Conservation (phyloP, 1,140 invertebrate genomes). For the Lordiphosa clarofinis region DNA sequence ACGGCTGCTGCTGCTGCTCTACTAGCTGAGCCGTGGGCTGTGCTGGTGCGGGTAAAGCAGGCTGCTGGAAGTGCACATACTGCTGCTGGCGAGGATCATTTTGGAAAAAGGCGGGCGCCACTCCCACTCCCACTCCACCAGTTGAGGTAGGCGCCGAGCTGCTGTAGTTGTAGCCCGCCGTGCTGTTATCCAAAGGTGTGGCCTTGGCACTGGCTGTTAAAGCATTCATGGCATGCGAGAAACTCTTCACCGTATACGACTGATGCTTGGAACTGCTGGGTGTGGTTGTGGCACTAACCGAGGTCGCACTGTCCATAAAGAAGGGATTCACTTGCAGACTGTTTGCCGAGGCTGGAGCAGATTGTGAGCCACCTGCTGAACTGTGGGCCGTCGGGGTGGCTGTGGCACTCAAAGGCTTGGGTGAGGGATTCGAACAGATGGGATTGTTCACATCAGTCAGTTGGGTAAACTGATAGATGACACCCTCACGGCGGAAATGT, state of each 20-base stretch:
- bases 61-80: slow-evolving; percentile 71
- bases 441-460: slow-evolving; percentile 83
- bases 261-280: slow-evolving; percentile 71
- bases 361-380: slow-evolving; percentile 46
- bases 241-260: slow-evolving; percentile 74
- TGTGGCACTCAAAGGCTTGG: slow-evolving; percentile 58
- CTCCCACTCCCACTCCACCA: slow-evolving; percentile 12
- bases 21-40: slow-evolving; percentile 42
- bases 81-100: slow-evolving; percentile 53
- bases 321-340: slow-evolving; percentile 75
- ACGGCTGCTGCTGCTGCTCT: slow-evolving; percentile 56
- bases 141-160: slow-evolving; percentile 65
- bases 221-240: slow-evolving; percentile 76
- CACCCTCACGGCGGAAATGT: slow-evolving; percentile 97
- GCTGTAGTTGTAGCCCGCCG: slow-evolving; percentile 59
- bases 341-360: slow-evolving; percentile 71
- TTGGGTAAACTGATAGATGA: slow-evolving; percentile 93
- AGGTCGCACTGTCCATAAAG: slow-evolving; percentile 59
- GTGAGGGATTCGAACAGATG: slow-evolving; percentile 78
- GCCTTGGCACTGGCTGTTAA: slow-evolving; percentile 66
- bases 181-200: slow-evolving; percentile 27
- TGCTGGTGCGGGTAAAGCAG: slow-evolving; percentile 30
- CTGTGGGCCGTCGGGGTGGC: slow-evolving; percentile 47
- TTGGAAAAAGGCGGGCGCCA: slow-evolving; percentile 39
- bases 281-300: slow-evolving; percentile 49